Evolutionary conservation across 1,140 invertebrate genomes (phyloP), one percentile per base, ranked within the genome.

Genomic region (Ips nitidus): DNA sequence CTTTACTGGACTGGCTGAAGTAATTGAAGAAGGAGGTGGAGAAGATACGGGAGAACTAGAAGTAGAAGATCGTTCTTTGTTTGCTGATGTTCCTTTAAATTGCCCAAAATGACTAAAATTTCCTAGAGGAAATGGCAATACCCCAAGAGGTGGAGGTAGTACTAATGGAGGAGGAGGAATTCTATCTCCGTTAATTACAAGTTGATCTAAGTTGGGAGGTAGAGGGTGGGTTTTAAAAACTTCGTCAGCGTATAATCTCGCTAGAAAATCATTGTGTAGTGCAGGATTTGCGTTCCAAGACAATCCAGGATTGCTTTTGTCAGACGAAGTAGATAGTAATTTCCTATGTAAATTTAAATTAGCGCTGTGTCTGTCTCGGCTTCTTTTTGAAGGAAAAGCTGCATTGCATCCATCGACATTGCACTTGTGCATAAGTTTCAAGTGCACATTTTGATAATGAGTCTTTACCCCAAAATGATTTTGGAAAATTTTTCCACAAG

Each of bases 391-490:
- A n/a, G 94, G 94, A 78, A 98, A 98, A 0, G 94, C 91, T 0
- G 95, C 95, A 80, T 94, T 94, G 79, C 96, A 98, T n/a, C 96
- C 95, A 70, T 97, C 94, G 2, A 98, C 91, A 70, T 90, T 95
- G 82, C 97, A 98, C 76, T 93, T 94, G 81, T 98, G 95, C 90
- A 97, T 96, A 66, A 98, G 81, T 81, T 98, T 98, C 52, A 98
- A 86, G 83, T 98, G 97, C 0, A 95, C 93, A 80, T 94, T 97
- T 83, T 96, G 94, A 81, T 95, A 98, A 78, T 98, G 96, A 0
- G 93, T 94, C 81, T 97, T 97, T 1, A 97, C 89, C n/a, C 92
- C 91, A 77, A 97, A 98, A 77, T 95, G 91, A 77, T 97, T 98
- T 79, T 95, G 93, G 82, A 98, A 98, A 73, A 94, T 87, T 81